Evolutionary conservation across 1,140 invertebrate genomes (phyloP).

Genomic region (Trichonephila clavata): DNA sequence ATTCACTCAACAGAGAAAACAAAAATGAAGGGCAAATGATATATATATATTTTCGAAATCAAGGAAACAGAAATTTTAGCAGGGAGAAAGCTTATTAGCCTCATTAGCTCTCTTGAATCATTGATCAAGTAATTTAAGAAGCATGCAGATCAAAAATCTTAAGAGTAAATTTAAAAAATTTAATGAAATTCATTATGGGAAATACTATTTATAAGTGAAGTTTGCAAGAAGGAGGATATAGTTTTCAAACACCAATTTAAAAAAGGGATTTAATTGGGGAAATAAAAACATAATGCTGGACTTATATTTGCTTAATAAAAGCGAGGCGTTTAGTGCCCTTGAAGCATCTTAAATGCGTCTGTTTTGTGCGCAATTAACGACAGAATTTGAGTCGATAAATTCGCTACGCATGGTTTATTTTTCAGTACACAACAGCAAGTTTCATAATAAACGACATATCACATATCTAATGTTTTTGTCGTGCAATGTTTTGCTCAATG

Average conservation of each 20-base stretch:
- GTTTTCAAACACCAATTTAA: neutral
- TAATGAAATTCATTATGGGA: neutral
- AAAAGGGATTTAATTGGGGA: neutral
- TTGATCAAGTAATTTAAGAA: conserved; percentile 3
- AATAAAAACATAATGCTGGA: neutral
- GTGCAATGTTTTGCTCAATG: neutral
- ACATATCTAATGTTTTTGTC: neutral
- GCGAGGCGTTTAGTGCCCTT: neutral
- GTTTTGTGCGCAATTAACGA: neutral
- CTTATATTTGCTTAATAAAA: conserved; percentile 8
- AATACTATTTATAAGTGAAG: neutral
- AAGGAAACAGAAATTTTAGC: neutral
- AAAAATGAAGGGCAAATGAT: too few species aligned
- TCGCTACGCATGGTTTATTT: neutral
- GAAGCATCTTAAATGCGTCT: neutral
- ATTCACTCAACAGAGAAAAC: too few species aligned
- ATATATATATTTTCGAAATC: too few species aligned
- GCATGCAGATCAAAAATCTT: neutral
- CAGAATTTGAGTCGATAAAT: conserved; percentile 13
- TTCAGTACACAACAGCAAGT: neutral
- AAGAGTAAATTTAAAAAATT: neutral
- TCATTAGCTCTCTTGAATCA: neutral
- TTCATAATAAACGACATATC: conserved; percentile 6
- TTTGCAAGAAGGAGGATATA: neutral
- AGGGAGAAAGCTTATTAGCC: neutral